Conservation (phyloP, 2,888 invertebrate genomes). For the Drosophila borborema region DNA sequence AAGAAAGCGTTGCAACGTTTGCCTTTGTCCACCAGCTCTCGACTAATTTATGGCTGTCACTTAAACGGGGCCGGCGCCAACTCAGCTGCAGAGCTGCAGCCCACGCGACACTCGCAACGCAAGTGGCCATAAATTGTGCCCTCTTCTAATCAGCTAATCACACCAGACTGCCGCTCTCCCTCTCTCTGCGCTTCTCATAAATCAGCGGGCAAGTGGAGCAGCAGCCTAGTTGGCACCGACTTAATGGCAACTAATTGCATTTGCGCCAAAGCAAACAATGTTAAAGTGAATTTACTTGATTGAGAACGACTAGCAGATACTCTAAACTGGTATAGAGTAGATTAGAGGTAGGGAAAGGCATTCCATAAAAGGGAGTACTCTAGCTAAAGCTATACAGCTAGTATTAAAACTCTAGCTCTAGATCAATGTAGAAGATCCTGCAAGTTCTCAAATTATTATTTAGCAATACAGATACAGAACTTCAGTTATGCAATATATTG, state of each 20-base stretch:
- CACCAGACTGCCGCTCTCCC: background rate
- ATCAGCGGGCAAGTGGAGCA: conserved; percentile 52
- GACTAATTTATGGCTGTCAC: conserved; percentile 37
- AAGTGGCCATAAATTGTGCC: conserved; percentile 56
- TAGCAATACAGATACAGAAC: too few species aligned
- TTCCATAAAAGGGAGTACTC: too few species aligned
- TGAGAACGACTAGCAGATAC: background rate
- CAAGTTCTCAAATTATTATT: too few species aligned
- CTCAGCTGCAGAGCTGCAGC: conserved; percentile 2
- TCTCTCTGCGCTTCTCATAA: conserved; percentile 30
- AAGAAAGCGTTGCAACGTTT: conserved; percentile 11
- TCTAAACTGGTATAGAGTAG: background rate
- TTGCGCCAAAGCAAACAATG: conserved; percentile 26
- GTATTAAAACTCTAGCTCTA: too few species aligned
- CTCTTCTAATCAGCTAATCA: conserved; percentile 48
- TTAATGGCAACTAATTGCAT: conserved; percentile 69
- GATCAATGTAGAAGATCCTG: too few species aligned
- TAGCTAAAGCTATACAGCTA: too few species aligned
- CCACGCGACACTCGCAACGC: conserved; percentile 21
- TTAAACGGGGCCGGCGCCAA: conserved; percentile 19
- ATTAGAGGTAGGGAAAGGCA: too few species aligned
- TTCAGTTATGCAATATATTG: too few species aligned
- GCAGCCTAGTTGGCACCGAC: conserved; percentile 47
- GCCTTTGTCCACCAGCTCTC: conserved; percentile 5
- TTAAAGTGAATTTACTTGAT: background rate